Evolutionary conservation across 2,888 invertebrate species (phyloP), one percentile per base, ranked within the genome.

Genomic region (Beris chalybata): DNA sequence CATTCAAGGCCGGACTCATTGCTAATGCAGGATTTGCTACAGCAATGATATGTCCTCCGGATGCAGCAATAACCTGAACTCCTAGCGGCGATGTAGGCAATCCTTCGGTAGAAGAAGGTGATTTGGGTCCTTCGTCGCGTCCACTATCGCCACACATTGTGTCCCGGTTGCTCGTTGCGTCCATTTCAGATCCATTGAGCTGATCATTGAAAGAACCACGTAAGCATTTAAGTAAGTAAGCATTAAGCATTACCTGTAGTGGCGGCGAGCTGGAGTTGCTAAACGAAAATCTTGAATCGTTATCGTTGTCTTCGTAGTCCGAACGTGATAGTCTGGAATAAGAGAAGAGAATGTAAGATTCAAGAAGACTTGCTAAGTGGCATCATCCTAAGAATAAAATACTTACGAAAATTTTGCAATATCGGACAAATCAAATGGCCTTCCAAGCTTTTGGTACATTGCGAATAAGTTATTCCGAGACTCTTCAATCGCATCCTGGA

Each of bases 21-120:
- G 87, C 88, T 71, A 93, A 82, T 3, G 93, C 93, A 12, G 93
- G 93, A 84, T 93, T 93, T 29, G 93, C 91, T 1, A 93, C 93
- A 0, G 93, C 93, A 73, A 93, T 93, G 75, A 93, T 93, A 78
- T 91, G 91, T 78, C 91, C 91, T 0, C 92, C 93, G 12, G 92
- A 87, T 0, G 92, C 89, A 0, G 93, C 91, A 69, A 93, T 91
- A 70, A 93, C 89, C 83, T 92, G 86, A 0, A 89, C 87, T 30
- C 87, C 79, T 3, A 74, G 67, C 4, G 75, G 72, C 5, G 77
- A 70, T 9, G 69, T 67, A 22, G 71, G 15, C 13, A 68, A 22
- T 7, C 59, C 67, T 22, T 64, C 57, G 2, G 15, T 30, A n/a
- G 56, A 44, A 44, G 68, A 69, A 0, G 73, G 73, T 13, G 70